Percentiles rank a stretch among this genome's conserved stretches.
Conservation (phyloP, 2,797 vertebrate species). For the Antrozous pallidus region DNA sequence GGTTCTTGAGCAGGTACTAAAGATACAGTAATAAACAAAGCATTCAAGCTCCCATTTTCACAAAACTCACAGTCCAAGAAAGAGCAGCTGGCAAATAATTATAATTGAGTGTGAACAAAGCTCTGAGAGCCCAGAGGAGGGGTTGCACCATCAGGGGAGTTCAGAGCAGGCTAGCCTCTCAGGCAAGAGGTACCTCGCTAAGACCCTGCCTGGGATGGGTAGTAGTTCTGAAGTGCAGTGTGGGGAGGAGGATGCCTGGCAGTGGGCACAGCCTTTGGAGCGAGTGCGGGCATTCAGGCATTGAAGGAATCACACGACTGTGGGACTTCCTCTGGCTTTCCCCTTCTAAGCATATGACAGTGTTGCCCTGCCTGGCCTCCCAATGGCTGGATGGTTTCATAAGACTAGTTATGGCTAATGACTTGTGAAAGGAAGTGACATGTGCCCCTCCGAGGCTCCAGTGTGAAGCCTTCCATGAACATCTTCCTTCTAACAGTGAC, state of each 20-base stretch:
- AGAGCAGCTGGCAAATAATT: neutral
- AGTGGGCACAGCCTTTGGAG: neutral
- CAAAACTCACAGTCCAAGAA: neutral
- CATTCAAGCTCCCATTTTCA: neutral
- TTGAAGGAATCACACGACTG: neutral
- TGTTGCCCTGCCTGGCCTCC: neutral
- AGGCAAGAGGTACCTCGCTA: neutral
- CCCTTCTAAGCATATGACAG: neutral
- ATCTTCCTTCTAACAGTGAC: neutral
- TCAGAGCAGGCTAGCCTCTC: neutral
- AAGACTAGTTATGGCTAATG: neutral
- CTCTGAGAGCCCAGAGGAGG: neutral
- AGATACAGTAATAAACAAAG: neutral
- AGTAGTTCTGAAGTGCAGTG: neutral
- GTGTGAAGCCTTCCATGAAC: neutral
- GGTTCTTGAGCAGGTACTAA: neutral
- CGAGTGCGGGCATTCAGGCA: fast-evolving
- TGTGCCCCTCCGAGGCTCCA: neutral
- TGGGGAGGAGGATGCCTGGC: neutral
- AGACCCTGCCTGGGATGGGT: neutral
- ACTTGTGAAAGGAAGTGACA: neutral
- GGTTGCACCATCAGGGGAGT: too few species aligned
- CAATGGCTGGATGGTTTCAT: neutral
- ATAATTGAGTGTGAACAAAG: neutral
- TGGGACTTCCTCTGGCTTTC: neutral